Base-by-base conservation (phyloP, 2,113 vertebrate genomes). In the Caloenas nicobarica region DNA sequence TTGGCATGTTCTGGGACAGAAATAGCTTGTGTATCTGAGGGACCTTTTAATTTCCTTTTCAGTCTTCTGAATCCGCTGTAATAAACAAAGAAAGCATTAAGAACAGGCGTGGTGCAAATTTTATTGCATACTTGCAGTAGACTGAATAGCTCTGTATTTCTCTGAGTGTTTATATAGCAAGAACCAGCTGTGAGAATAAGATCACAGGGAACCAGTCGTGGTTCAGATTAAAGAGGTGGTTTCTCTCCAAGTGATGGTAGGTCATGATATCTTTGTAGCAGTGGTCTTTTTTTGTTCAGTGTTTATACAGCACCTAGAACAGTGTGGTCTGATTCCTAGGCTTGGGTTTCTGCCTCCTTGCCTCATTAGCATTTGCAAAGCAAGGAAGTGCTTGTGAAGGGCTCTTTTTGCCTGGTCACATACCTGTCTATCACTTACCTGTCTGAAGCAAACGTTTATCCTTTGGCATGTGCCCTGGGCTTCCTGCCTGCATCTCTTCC, bases 11-110 rank as follows among this genome's bases (percentile, higher is more conserved):
- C 57, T 85, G 61, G 13, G 36, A 69, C 83, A 91, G 81, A 84
- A 97, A 92, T 81, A 88, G 60, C 69, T 95, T 53, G 0, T 58
- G 7, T 46, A 42, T 91, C 48, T 64, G 64, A 80, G 50, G 78
- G 89, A 73, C 93, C 89, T 95, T 95, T 95, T 76, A 76, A 81
- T 78, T 94, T 94, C 66, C 62, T 85, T 88, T 91, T 86, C 80
- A 79, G 0, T 90, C 66, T 80, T 81, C 51, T 77, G 40, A 81
- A 78, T 92, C 38, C 53, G 60, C 64, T 88, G 65, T 64, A 86
- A 54, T 81, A 88, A 88, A 90, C 93, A 96, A 94, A 93, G 77
- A 38, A 78, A 86, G 57, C 84, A 76, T 91, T 92, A 95, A 89
- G 79, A 86, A 36, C 51, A 84, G 83, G 83, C 10, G 3, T 81